Conservation (phyloP, 1,140 invertebrate genomes). For the Platyscapa corneri region DNA sequence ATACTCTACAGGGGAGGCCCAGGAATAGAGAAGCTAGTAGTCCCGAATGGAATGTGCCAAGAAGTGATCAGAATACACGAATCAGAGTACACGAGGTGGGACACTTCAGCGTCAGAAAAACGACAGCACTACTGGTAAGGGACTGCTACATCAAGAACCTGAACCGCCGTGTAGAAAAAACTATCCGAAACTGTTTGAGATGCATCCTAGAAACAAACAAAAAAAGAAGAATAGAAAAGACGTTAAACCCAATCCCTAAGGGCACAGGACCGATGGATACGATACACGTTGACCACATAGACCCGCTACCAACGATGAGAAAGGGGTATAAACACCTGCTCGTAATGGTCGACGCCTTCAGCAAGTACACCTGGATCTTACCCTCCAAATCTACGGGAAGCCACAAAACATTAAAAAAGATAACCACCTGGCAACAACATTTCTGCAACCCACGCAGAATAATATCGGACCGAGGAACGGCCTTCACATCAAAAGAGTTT, state of each 20-base stretch:
- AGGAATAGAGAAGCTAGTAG: not conserved
- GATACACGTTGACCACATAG: constrained; percentile 58
- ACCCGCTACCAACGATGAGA: not conserved
- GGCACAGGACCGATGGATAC: constrained; percentile 47
- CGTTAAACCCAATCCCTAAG: not conserved
- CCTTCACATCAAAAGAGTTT: not conserved
- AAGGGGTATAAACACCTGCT: not conserved
- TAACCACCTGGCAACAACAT: not conserved
- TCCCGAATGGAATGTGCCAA: not conserved
- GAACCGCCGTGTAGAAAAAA: not conserved
- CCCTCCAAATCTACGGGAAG: not conserved
- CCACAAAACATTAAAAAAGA: not conserved
- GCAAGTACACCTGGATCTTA: not conserved
- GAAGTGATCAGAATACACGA: not conserved
- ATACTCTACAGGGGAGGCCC: not conserved
- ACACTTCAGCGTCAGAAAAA: not conserved
- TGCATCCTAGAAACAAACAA: not conserved
- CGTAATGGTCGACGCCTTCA: not conserved
- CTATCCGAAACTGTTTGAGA: not conserved
- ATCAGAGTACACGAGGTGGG: not conserved
- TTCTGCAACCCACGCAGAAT: not conserved
- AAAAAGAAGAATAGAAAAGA: not conserved
- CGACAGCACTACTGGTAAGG: not conserved
- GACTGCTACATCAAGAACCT: not conserved
- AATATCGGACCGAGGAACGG: not conserved